phyloP scores from a whole-genome alignment of 1,140 invertebrate species.

The Globodera ellingtonae region DNA sequence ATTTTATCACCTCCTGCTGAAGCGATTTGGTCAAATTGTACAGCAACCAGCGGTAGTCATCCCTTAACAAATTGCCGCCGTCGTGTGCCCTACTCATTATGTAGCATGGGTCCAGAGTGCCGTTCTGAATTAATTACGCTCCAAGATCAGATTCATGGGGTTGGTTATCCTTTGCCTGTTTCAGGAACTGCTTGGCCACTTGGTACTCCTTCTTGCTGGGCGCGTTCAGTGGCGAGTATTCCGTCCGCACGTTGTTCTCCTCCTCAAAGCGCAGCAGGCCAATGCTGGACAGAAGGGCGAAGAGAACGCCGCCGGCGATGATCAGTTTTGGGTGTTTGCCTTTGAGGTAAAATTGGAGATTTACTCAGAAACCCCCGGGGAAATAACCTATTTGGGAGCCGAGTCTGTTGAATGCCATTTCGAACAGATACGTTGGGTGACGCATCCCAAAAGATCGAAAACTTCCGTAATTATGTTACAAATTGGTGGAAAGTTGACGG shows the following conservation, averaged over 20 bases:
- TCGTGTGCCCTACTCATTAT: conserved; percentile 58
- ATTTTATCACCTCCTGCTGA: conserved; percentile 52
- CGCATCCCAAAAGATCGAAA: conserved; percentile 31
- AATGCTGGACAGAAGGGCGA: conserved; percentile 44
- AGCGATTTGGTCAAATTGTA: conserved; percentile 59
- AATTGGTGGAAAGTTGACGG: not conserved
- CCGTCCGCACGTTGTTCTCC: conserved; percentile 59
- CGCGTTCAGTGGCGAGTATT: conserved; percentile 59
- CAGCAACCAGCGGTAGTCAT: conserved; percentile 51
- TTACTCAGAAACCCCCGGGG: not conserved
- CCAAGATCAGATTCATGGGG: conserved; percentile 1
- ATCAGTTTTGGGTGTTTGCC: conserved; percentile 43
- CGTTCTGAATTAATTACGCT: conserved; percentile 34
- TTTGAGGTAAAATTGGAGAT: not conserved
- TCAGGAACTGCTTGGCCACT: conserved; percentile 60
- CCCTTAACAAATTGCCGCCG: conserved; percentile 53
- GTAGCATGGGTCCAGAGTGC: conserved; percentile 61
- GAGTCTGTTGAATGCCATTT: conserved; percentile 42
- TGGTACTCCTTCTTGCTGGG: conserved; percentile 59
- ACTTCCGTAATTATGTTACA: too few species aligned
- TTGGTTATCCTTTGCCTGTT: conserved; percentile 44
- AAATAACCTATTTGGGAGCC: conserved; percentile 38
- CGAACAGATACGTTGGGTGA: conserved; percentile 52
- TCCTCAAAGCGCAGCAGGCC: conserved; percentile 56
- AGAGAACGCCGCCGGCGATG: conserved; percentile 39